Base-by-base conservation (phyloP, 2,797 vertebrate species). In the Lateolabrax maculatus region DNA sequence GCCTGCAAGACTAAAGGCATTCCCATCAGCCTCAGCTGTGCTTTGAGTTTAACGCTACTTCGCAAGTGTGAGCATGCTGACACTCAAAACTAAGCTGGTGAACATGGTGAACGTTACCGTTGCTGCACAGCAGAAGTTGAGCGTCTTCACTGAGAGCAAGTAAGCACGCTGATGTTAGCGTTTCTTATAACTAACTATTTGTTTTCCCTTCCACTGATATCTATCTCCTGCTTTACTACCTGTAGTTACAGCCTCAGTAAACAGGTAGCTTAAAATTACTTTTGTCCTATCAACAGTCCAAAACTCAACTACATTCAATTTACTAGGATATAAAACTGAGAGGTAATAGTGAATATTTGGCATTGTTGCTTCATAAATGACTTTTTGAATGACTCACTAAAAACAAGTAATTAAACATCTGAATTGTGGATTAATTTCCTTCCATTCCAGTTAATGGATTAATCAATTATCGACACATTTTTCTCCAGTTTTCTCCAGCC, bases 381-480 rank as follows among this genome's bases (percentile, higher is more conserved):
- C n/a, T 60, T 18, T 3, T 25, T 9, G 4, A 41, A 25, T 25
- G 34, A 23, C 34, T 21, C 6, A 4, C 15, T 60, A n/a, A 13
- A 51, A 51, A 25, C 1, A 62, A 37, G 16, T 19, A 12, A 69
- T 27, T 11, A 49, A 29, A 39, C 29, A n/a, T 16, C 27, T 25
- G 27, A 64, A 70, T 13, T 18, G 48, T 21, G 8, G 19, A 41
- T 29, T 27, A 0, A 75, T 62, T 63, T 57, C 36, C 49, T 27
- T 57, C 57, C 31, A n/a, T 49, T 53, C 46, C n/a, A n/a, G n/a
- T n/a, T n/a, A n/a, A n/a, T n/a, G n/a, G 63, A 39, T 8, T 31
- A 43, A 81, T 79, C 25, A 36, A 44, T 62, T 23, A 76, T 44
- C 4, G 2, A 61, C 44, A n/a, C 27, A 19, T 41, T n/a, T 67